These are phyloP conservation scores for Spodoptera exigua DNA, from an alignment of 2,888 invertebrate species.

Conservation along the genomic window DNA sequence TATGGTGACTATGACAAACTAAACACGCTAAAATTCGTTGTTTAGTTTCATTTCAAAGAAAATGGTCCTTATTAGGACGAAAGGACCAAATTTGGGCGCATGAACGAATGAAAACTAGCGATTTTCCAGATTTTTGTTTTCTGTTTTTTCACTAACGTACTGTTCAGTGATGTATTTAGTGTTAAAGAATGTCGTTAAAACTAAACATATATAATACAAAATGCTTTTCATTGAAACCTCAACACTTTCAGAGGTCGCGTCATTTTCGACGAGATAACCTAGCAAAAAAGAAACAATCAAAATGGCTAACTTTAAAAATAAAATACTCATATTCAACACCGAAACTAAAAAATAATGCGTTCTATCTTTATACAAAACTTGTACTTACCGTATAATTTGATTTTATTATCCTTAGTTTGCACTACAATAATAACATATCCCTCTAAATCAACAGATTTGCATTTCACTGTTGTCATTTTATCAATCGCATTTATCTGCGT, in stretches of 20 bases:
- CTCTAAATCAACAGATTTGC: slow-evolving; percentile 94
- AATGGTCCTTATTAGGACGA: too few relatives aligned
- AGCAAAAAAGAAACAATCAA: not conserved
- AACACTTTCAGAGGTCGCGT: too few relatives aligned
- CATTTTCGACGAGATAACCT: not conserved
- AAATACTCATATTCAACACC: not conserved
- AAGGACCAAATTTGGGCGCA: too few relatives aligned
- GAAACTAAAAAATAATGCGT: not conserved
- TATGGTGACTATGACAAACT: too few relatives aligned
- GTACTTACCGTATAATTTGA: slow-evolving; percentile 95
- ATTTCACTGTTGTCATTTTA: slow-evolving; percentile 87
- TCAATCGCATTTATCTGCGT: slow-evolving; percentile 85
- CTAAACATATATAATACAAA: too few relatives aligned
- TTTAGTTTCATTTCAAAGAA: too few relatives aligned
- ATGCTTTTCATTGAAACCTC: too few relatives aligned
- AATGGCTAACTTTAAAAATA: too few relatives aligned
- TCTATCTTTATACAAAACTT: not conserved
- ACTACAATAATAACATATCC: slow-evolving; percentile 98
- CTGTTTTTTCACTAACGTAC: too few relatives aligned
- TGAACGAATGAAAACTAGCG: not conserved
- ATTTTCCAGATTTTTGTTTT: not conserved
- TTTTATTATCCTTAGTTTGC: slow-evolving; percentile 97
- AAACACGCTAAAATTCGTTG: too few relatives aligned
- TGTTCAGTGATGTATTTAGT: too few relatives aligned
- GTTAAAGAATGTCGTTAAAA: too few relatives aligned